These are phyloP conservation scores for Hesperophylax magnus DNA, from an alignment of 1,140 invertebrate species.

Conservation along the genomic window DNA sequence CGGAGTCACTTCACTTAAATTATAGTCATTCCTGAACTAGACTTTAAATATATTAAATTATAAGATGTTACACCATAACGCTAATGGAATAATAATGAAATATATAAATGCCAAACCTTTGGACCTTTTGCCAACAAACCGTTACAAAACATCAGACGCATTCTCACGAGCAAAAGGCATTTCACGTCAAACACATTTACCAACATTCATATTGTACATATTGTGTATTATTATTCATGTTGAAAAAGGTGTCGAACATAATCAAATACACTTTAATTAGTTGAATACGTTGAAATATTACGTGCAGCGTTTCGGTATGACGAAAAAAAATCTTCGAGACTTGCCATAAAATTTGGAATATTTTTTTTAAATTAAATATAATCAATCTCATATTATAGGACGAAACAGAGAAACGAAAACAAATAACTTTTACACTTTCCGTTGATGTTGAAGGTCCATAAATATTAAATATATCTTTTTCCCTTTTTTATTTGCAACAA, in stretches of 20 bases:
- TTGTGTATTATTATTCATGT: not conserved
- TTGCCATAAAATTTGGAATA: slow-evolving; percentile 11
- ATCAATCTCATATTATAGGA: slow-evolving; percentile 14
- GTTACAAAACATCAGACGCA: not conserved
- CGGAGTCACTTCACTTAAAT: not conserved
- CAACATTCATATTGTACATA: not conserved
- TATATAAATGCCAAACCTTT: not conserved
- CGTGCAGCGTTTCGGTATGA: no score
- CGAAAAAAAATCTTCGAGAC: not conserved
- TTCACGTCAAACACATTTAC: no score
- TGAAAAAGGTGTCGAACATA: not conserved
- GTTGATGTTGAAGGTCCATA: no score
- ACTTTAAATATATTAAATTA: slow-evolving; percentile 3
- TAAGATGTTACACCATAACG: not conserved
- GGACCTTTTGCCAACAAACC: not conserved
- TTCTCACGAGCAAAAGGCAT: no score
- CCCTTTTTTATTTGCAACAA: no score
- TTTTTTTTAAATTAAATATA: not conserved
- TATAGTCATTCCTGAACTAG: not conserved
- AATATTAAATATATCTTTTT: no score
- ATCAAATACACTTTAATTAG: no score
- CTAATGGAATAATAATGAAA: slow-evolving; percentile 16
- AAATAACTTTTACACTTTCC: not conserved
- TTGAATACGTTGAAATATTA: no score
- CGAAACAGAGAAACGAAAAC: slow-evolving; percentile 6